These are phyloP conservation scores for Aphis craccivora DNA, from an alignment of 1,140 invertebrate genomes.

Conservation along the genomic window DNA sequence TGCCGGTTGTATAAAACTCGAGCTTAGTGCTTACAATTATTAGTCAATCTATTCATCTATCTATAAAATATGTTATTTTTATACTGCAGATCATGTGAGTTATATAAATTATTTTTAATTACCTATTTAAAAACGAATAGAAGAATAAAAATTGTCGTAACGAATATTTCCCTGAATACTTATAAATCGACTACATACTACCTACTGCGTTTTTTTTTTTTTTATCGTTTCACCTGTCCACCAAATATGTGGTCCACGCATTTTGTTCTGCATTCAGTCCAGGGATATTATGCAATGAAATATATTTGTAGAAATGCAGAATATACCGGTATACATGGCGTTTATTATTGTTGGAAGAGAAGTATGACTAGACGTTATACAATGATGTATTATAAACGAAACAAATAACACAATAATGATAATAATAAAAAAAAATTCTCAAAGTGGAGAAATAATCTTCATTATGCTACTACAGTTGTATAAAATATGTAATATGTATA, in stretches of 20 bases:
- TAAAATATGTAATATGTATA: not conserved
- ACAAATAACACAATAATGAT: not conserved
- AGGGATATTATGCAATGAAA: not conserved
- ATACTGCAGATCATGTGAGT: not conserved
- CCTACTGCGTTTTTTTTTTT: not conserved
- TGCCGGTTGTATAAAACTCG: not conserved
- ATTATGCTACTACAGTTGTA: not conserved
- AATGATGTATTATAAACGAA: not conserved
- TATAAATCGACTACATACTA: not conserved
- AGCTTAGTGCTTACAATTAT: not conserved
- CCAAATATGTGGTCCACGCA: not conserved
- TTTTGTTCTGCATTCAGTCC: not conserved
- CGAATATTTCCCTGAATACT: not conserved
- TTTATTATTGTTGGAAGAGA: not conserved
- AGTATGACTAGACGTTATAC: not conserved
- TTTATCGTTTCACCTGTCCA: not conserved
- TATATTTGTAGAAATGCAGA: not conserved
- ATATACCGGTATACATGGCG: not conserved
- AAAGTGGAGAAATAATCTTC: not conserved
- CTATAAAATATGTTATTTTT: not conserved
- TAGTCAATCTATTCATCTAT: not conserved
- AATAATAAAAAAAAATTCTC: not conserved
- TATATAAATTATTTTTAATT: slow-evolving; percentile 8
- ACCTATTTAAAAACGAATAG: not conserved
- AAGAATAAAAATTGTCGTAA: not conserved